phyloP scores from a whole-genome alignment of 2,113 vertebrate species.

The Pterocles burchelli region DNA sequence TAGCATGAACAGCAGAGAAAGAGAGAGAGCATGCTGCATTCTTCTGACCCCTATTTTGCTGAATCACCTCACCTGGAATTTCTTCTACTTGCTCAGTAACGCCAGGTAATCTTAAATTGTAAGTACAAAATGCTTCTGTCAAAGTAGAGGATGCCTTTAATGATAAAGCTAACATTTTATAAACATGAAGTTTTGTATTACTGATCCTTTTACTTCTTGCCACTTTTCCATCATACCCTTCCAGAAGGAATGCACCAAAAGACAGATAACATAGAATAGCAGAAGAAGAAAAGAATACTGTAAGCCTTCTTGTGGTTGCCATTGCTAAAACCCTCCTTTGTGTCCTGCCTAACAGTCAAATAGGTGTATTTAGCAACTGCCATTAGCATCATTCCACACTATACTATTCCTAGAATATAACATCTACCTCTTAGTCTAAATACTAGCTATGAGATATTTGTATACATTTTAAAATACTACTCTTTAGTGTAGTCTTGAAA shows the following conservation, averaged over 20 bases:
- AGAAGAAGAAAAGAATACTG: conserved; percentile 37
- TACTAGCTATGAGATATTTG: conserved; percentile 75
- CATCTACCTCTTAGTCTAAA: conserved; percentile 81
- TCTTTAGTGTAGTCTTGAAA: conserved; percentile 34
- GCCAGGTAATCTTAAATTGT: conserved; percentile 51
- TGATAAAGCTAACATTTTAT: conserved; percentile 28
- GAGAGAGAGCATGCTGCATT: conserved; percentile 29
- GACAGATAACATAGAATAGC: conserved; percentile 42
- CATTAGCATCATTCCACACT: conserved; percentile 25
- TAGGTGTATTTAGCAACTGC: conserved; percentile 20
- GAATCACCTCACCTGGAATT: conserved; percentile 67
- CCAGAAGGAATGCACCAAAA: conserved; percentile 69
- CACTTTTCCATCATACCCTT: conserved; percentile 60
- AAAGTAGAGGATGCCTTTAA: conserved; percentile 52
- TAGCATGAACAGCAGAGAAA: conserved; percentile 56
- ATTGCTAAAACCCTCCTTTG: neutral
- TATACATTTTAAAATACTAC: conserved; percentile 59
- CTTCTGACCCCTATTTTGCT: conserved; percentile 53
- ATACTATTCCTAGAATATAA: conserved; percentile 71
- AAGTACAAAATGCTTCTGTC: conserved; percentile 62
- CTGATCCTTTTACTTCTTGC: conserved; percentile 27
- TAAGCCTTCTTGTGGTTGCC: conserved; percentile 11
- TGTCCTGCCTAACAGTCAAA: conserved; percentile 36
- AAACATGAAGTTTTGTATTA: conserved; percentile 36
- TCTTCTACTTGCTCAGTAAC: conserved; percentile 21